A percentile compares a stretch with the other conserved stretches of the same genome.
Evolutionary conservation across 2,888 invertebrate species (phyloP).

Genomic region (Pelosia muscerda): DNA sequence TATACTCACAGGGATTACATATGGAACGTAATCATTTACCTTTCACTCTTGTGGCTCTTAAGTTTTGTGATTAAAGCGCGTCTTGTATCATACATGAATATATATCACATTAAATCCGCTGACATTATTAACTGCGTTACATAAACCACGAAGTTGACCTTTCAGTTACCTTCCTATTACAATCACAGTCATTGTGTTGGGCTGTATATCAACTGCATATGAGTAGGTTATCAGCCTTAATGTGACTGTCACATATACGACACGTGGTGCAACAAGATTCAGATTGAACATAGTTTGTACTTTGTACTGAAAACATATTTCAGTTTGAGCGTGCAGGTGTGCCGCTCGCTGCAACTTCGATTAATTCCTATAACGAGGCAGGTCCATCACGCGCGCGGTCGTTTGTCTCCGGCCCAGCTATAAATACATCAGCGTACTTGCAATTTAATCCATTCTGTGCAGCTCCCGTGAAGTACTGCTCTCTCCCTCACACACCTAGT

Average conservation of each 20-base stretch:
- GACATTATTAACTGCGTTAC: conserved; percentile 21
- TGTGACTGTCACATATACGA: conserved; percentile 25
- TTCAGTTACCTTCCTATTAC: conserved; percentile 34
- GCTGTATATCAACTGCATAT: conserved; percentile 10
- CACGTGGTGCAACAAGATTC: conserved; percentile 35
- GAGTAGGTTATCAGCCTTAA: conserved; percentile 29
- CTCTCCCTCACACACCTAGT: conserved; percentile 63
- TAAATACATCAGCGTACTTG: conserved; percentile 86
- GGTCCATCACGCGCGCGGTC: conserved; percentile 85
- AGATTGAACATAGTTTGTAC: conserved; percentile 54
- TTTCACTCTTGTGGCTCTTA: not conserved
- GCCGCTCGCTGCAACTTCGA: conserved; percentile 81
- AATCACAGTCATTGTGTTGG: conserved; percentile 37
- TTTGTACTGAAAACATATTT: conserved; percentile 69
- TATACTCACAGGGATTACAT: not conserved
- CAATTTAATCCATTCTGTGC: conserved; percentile 85
- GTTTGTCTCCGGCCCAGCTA: conserved; percentile 85
- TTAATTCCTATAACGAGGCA: conserved; percentile 87
- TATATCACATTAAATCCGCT: conserved; percentile 20
- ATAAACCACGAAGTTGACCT: conserved; percentile 41
- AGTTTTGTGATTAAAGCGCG: not conserved
- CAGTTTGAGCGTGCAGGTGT: conserved; percentile 81
- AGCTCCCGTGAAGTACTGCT: conserved; percentile 69
- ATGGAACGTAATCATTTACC: not conserved
- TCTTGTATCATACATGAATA: not conserved